Conservation (phyloP, 2,888 invertebrate genomes). For the Ectobius pallidus region DNA sequence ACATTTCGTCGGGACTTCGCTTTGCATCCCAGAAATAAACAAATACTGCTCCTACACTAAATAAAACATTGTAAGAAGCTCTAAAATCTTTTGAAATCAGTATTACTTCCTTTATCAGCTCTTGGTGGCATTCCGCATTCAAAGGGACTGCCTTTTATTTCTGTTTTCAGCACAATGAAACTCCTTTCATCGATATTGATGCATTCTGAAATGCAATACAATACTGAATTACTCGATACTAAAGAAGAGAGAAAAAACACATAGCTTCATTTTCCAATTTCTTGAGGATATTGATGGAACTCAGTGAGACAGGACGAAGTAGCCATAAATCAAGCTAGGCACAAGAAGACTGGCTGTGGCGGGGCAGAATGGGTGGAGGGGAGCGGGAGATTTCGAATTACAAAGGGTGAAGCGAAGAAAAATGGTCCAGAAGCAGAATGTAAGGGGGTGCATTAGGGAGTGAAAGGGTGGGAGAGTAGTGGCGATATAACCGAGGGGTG, state of each 20-base stretch:
- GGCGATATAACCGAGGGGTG: no score
- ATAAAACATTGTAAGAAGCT: no score
- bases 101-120: no score
- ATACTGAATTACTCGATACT: neutral
- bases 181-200: no score
- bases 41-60: no score
- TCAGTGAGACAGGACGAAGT: constrained; percentile 25
- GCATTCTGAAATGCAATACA: no score
- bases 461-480: constrained; percentile 14
- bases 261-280: constrained; percentile 29
- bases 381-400: constrained; percentile 36
- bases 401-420: constrained; percentile 39
- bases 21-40: no score
- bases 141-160: no score
- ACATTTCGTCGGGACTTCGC: no score
- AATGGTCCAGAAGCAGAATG: constrained; percentile 39
- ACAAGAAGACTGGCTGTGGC: constrained; percentile 23
- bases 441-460: constrained; percentile 29
- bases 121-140: no score
- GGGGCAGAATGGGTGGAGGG: constrained; percentile 10
- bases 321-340: constrained; percentile 29
- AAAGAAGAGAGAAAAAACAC: constrained; percentile 3
- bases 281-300: constrained; percentile 29
- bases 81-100: no score
- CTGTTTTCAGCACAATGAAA: no score